Conservation (phyloP, 1,140 invertebrate genomes). For the Aricia agestis region DNA sequence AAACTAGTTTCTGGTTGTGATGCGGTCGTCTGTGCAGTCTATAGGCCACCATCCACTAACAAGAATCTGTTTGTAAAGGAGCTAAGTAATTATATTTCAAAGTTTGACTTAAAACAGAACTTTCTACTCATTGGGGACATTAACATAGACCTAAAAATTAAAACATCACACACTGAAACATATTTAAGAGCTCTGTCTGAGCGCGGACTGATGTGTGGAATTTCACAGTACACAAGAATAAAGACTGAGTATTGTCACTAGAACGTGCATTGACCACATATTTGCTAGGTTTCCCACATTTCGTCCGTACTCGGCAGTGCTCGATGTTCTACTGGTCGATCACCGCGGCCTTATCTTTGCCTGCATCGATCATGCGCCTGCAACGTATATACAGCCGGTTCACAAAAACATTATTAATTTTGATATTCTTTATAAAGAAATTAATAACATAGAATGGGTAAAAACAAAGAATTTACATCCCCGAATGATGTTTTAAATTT, state of each 20-base stretch:
- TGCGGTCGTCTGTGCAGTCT: conserved; percentile 13
- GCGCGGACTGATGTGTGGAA: conserved; percentile 27
- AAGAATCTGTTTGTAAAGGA: conserved; percentile 19
- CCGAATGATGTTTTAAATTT: conserved; percentile 8
- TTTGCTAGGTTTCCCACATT: conserved; percentile 31
- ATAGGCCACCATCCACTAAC: conserved; percentile 20
- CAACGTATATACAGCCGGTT: background rate
- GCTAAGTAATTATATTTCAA: conserved; percentile 1
- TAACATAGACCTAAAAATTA: conserved; percentile 20
- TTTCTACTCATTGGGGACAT: conserved; percentile 11
- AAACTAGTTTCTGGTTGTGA: background rate
- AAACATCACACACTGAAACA: background rate
- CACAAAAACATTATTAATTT: too few relatives aligned
- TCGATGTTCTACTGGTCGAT: conserved; percentile 31
- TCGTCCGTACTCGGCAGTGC: conserved; percentile 31
- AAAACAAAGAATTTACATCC: too few relatives aligned
- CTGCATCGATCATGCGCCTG: conserved; percentile 19
- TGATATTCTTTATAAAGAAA: too few relatives aligned
- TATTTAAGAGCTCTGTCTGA: conserved; percentile 1
- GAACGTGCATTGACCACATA: conserved; percentile 32
- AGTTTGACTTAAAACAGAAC: background rate
- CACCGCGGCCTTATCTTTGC: conserved; percentile 30
- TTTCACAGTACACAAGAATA: conserved; percentile 33
- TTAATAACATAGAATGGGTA: too few relatives aligned
- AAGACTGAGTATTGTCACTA: conserved; percentile 23